Evolutionary conservation across 1,140 invertebrate genomes (phyloP).

Genomic region (Temnothorax curvispinosus): DNA sequence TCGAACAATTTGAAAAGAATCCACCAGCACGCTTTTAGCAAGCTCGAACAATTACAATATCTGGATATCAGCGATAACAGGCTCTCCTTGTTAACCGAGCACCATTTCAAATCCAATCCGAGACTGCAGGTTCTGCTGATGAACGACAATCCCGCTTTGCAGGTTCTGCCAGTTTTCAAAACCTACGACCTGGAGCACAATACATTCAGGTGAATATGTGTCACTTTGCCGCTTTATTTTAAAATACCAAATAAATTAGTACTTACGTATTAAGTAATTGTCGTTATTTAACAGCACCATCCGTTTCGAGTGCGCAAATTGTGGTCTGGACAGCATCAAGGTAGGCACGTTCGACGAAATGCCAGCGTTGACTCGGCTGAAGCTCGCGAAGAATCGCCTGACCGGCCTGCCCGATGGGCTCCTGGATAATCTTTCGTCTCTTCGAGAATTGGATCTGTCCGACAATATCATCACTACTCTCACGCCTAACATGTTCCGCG

Average conservation of each 20-base stretch:
- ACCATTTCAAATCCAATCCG: constrained; percentile 89
- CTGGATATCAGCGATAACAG: constrained; percentile 90
- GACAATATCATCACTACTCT: constrained; percentile 88
- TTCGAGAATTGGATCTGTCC: constrained; percentile 90
- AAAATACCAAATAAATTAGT: not conserved
- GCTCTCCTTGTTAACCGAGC: constrained; percentile 87
- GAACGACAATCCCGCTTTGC: constrained; percentile 88
- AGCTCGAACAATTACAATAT: constrained; percentile 87
- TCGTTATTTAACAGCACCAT: constrained; percentile 85
- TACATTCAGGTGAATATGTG: constrained; percentile 76
- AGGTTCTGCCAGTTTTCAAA: constrained; percentile 86
- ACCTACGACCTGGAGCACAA: constrained; percentile 76
- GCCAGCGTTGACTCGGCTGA: constrained; percentile 88
- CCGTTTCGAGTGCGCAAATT: constrained; percentile 89
- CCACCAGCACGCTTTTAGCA: constrained; percentile 88
- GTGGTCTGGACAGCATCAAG: constrained; percentile 87
- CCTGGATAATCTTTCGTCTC: constrained; percentile 85
- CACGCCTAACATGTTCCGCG: constrained; percentile 87
- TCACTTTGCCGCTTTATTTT: not conserved
- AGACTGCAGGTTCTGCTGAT: constrained; percentile 89
- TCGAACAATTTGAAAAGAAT: constrained; percentile 89
- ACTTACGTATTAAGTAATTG: not conserved
- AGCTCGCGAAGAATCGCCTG: constrained; percentile 87
- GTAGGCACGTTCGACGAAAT: constrained; percentile 89
- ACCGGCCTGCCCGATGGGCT: constrained; percentile 79